Evolutionary conservation across 2,113 vertebrate genomes (phyloP), one percentile per base, ranked within the genome.

Genomic region (Sceloporus tristichus): DNA sequence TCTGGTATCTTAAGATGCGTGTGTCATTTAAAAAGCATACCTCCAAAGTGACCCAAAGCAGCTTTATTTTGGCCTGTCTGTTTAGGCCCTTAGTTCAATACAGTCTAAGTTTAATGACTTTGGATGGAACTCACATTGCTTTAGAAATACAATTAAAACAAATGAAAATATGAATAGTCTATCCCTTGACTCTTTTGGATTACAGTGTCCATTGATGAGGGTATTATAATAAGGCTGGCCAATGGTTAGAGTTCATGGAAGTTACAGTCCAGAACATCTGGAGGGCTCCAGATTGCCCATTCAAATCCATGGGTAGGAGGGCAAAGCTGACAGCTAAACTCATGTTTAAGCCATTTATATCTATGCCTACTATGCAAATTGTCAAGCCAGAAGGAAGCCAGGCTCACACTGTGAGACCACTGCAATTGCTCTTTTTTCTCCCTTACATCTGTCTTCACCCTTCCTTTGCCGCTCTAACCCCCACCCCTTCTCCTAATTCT

Each of bases 401-500:
- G 23, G 16, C 2, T 79, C 78, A 85, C 70, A 56, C 34, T 70
- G 21, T n/a, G 38, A 77, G 34, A 59, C 10, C 19, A 62, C 40
- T 21, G 5, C 25, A 13, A 9, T 25, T 82, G 59, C 65, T 53
- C 10, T 70, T 53, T n/a, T 53, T 65, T 66, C 14, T 23, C 81
- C 2, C 27, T 48, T 76, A n/a, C 23, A 9, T 56, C 77, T 54
- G 74, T 75, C 75, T 66, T 42, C 5, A 29, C 25, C 27, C 75
- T 71, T 84, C 75, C 29, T 88, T 87, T 73, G 75, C 75, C 79
- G 4, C 59, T 19, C 59, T 62, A 62, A 14, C 59, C 59, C 59
- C 18, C 16, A 18, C 90, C n/a, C 7, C 48, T 90, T 70, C 82
- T 38, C 38, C 59, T 77, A 16, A 87, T 88, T 93, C 91, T 92